A percentile compares a stretch with the other conserved stretches of the same genome.
Conservation (phyloP, 2,888 invertebrate genomes). For the Drosophila parthenogenetica region DNA sequence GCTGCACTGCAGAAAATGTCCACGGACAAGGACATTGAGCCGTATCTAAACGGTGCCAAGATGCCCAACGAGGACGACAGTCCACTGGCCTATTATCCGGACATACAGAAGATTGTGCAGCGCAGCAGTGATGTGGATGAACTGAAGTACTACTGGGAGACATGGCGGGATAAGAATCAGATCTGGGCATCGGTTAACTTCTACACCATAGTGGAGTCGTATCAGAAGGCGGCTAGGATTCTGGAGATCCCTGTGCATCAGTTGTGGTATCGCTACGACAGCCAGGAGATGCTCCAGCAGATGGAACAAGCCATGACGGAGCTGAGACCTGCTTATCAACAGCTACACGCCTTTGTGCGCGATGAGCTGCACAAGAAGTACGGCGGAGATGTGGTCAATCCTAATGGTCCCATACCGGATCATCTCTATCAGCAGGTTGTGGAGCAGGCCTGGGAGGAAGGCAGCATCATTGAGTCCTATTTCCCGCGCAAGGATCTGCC, state of each 20-base stretch:
- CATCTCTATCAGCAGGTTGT: conserved; percentile 88
- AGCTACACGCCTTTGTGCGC: conserved; percentile 93
- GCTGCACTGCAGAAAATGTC: conserved; percentile 78
- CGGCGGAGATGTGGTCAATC: conserved; percentile 88
- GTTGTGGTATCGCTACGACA: conserved; percentile 80
- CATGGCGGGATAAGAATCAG: conserved; percentile 81
- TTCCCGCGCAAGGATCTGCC: conserved; percentile 80
- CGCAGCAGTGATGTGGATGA: conserved; percentile 78
- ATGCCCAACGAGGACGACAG: conserved; percentile 80
- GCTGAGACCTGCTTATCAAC: conserved; percentile 89
- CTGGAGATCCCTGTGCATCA: conserved; percentile 78
- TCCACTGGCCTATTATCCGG: conserved; percentile 79
- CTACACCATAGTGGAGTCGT: conserved; percentile 78
- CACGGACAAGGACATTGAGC: conserved; percentile 87
- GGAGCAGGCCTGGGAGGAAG: conserved; percentile 82
- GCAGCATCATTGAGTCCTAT: conserved; percentile 79
- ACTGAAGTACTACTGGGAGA: conserved; percentile 82
- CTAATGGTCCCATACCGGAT: conserved; percentile 90
- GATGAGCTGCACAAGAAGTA: conserved; percentile 89
- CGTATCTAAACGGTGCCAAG: conserved; percentile 77
- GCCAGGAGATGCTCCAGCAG: conserved; percentile 76
- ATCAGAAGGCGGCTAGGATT: conserved; percentile 78
- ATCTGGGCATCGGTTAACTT: conserved; percentile 82
- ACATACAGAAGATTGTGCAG: conserved; percentile 80
- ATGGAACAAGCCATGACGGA: conserved; percentile 85